phyloP scores from a whole-genome alignment of 2,113 vertebrate genomes.

The Boulengeromyrus knoepffleri region DNA sequence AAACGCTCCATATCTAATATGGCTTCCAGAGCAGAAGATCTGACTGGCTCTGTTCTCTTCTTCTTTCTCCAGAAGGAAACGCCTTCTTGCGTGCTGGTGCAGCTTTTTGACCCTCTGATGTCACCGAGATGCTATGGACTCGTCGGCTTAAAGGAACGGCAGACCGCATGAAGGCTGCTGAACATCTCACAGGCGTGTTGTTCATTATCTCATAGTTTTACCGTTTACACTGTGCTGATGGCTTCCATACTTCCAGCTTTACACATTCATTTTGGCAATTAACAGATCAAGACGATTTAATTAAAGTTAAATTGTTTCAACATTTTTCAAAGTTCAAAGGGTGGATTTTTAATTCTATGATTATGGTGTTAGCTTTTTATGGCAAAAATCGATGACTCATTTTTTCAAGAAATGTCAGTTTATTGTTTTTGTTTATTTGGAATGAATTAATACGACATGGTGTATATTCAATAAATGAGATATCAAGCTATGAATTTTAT shows the following conservation, averaged over 20 bases:
- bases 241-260: background rate
- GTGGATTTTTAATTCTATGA: background rate
- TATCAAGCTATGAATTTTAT: background rate
- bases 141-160: constrained; percentile 71
- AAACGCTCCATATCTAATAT: background rate
- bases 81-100: constrained; percentile 77
- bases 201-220: background rate
- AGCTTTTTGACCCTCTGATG: constrained; percentile 88
- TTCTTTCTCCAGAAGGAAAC: constrained; percentile 64
- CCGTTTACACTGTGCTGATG: background rate
- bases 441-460: background rate
- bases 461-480: background rate
- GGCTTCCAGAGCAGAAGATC: background rate
- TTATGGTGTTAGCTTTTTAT: background rate
- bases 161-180: background rate
- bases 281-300: background rate
- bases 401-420: background rate
- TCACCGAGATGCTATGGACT: constrained; percentile 90
- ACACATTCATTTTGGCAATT: background rate
- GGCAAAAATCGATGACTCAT: background rate
- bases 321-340: background rate
- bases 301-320: background rate
- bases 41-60: background rate
- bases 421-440: background rate
- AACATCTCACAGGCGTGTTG: background rate